Base-by-base conservation (phyloP, 37 sponge, comb jelly and placozoan species). In the Chondrosia reniformis region DNA sequence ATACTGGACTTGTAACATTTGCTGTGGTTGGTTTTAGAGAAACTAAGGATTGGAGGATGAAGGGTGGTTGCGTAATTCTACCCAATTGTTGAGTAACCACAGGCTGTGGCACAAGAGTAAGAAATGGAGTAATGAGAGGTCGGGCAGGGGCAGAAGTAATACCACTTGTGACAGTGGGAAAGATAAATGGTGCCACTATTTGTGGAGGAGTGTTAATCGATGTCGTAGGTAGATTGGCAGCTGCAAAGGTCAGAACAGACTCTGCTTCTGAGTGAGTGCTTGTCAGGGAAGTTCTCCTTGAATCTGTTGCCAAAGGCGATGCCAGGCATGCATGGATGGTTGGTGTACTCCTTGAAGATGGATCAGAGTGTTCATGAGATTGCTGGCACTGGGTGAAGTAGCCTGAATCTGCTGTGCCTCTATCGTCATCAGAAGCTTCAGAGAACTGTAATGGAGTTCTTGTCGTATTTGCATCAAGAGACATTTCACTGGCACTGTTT, bases 91-190 rank as follows among this genome's bases (percentile, higher is more conserved):
- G 46, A 52, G 43, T 33, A 54, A 83, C 61, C 0, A 85, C 54
- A 3, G 85, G 21, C 45, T 82, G 74, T 33, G 82, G 42, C 0
- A 86, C 59, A 34, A 77, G 65, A 9, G 65, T 49, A 22, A 89
- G 77, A 81, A 9, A 65, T 52, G 37, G 32, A 28, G n/a, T n/a
- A 40, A n/a, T 34, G 57, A 34, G 45, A 58, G 63, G 61, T 3
- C 46, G 56, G 54, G 56, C 17, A 7, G 56, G 40, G 52, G 52
- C 45, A 5, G 77, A 41, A 21, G 58, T 62, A 37, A 77, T 77
- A 9, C 62, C 33, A 33, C 75, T n/a, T 12, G 79, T 27, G 0
- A 74, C 62, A 66, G 74, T 17, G 21, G 56, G 49, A 42, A 55
- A 56, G 61, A 78, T 21, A 33, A 65, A 57, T 0, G 81, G 74